Conservation (phyloP, 2,113 vertebrate species). For the Python bivittatus region DNA sequence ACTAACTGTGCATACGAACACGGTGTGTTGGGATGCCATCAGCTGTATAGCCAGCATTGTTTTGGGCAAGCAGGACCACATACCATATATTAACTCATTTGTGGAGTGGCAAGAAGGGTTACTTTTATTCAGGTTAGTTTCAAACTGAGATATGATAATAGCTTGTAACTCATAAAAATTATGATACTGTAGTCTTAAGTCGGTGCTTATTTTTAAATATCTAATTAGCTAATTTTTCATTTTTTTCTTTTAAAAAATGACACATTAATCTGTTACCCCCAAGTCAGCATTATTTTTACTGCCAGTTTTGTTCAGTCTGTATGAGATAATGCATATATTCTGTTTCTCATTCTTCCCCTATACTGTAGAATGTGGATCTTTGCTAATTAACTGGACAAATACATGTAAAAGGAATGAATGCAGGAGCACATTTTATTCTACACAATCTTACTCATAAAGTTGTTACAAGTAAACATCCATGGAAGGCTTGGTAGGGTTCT, state of each 20-base stretch:
- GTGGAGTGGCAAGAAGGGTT: not conserved
- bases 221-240: not conserved
- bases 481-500: not conserved
- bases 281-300: not conserved
- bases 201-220: not conserved
- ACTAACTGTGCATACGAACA: not conserved
- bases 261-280: not conserved
- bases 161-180: not conserved
- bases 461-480: not conserved
- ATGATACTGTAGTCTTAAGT: not conserved
- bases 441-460: not conserved
- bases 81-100: not conserved
- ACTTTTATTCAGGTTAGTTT: not conserved
- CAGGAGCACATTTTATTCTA: fast-evolving
- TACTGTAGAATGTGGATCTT: not conserved
- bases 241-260: not conserved
- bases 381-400: not conserved
- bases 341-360: not conserved
- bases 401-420: not conserved
- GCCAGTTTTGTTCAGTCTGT: not conserved
- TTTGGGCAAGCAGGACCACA: not conserved
- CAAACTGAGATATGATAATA: not conserved
- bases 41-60: not conserved
- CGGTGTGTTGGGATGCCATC: not conserved
- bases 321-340: not conserved